Conservation (phyloP, 2,113 vertebrate genomes). For the Rostratula benghalensis region DNA sequence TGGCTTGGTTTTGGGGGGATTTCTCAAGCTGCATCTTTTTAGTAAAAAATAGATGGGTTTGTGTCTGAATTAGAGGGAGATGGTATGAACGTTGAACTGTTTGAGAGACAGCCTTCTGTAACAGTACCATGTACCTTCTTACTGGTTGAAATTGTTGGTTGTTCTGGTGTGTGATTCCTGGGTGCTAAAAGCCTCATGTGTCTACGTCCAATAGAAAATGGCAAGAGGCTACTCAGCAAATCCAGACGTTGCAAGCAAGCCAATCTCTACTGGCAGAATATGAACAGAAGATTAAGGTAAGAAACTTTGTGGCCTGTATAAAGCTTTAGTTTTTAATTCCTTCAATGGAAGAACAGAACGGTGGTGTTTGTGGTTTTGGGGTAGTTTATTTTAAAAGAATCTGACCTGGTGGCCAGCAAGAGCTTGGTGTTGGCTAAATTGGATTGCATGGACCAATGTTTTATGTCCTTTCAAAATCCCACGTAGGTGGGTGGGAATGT, state of each 20-base stretch:
- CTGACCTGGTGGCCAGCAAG: neutral
- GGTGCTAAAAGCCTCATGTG: neutral
- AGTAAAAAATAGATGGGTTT: neutral
- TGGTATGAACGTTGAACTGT: neutral
- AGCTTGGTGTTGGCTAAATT: neutral
- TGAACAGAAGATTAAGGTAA: slow-evolving; percentile 91
- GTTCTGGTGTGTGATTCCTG: neutral
- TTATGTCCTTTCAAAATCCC: neutral
- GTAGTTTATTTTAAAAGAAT: neutral
- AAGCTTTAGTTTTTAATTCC: neutral
- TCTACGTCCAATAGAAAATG: slow-evolving; percentile 79
- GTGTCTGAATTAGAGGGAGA: neutral
- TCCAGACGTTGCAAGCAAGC: slow-evolving; percentile 81
- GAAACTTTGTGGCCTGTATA: neutral
- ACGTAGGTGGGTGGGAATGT: neutral
- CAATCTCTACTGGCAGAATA: slow-evolving; percentile 82
- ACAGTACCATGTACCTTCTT: neutral
- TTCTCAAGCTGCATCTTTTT: neutral
- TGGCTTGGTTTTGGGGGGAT: neutral
- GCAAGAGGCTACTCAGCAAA: slow-evolving; percentile 84
- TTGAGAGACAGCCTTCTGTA: neutral
- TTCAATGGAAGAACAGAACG: neutral
- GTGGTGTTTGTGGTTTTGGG: neutral
- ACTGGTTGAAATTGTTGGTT: neutral
- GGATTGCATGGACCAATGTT: neutral